A percentile compares a stretch with the other conserved stretches of the same genome.
phyloP scores from a whole-genome alignment of 92 coral and sea anemone genomes.

The Phenganax stokvisi region DNA sequence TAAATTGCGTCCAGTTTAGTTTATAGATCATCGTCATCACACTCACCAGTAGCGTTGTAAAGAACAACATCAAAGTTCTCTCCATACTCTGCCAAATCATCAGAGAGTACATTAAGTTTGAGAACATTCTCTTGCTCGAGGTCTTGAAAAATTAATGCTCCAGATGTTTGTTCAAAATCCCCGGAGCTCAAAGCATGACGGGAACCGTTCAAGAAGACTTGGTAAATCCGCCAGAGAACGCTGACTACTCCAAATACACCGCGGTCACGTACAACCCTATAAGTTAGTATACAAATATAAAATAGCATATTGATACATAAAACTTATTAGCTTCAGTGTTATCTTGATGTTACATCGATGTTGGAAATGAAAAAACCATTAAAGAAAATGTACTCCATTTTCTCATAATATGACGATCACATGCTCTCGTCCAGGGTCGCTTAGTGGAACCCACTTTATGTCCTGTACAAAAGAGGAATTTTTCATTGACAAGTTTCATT shows the following conservation, averaged over 20 bases:
- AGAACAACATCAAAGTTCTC: constrained; percentile 71
- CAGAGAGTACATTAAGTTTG: constrained; percentile 49
- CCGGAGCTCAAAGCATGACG: constrained; percentile 50
- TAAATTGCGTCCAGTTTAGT: no score
- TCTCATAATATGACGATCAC: no score
- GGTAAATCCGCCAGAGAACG: constrained; percentile 65
- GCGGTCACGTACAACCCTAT: constrained; percentile 59
- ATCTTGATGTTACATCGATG: no score
- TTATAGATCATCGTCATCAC: background rate
- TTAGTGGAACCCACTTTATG: no score
- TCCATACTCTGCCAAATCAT: constrained; percentile 69
- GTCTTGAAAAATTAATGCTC: constrained; percentile 54
- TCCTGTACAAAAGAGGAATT: no score
- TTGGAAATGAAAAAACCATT: no score
- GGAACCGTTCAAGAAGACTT: constrained; percentile 51
- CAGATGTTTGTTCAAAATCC: constrained; percentile 59
- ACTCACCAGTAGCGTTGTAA: constrained; percentile 81
- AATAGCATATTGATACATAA: background rate
- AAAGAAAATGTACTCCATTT: no score
- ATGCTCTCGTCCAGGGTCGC: no score
- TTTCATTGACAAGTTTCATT: no score
- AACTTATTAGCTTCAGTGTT: no score
- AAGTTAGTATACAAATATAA: background rate
- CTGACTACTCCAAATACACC: constrained; percentile 65
- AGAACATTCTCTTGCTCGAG: constrained; percentile 37